These are phyloP conservation scores for Amiota communis DNA, from an alignment of 2,888 invertebrate species.

Conservation along the genomic window DNA sequence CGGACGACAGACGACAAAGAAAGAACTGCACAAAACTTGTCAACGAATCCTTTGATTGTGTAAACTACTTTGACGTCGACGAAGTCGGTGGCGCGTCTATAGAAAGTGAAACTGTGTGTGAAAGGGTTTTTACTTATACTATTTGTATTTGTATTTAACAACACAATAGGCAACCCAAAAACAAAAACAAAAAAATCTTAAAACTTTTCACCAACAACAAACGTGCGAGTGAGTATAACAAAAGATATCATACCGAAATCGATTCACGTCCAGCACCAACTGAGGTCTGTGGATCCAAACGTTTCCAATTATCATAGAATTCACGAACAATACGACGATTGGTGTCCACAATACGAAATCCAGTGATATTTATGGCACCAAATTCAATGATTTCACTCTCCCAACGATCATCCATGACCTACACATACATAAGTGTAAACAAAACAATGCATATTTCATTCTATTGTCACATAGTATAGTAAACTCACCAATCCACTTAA, in stretches of 20 bases:
- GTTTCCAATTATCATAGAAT: slow-evolving; percentile 90
- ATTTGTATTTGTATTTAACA: slow-evolving; percentile 14
- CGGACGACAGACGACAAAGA: too few species aligned
- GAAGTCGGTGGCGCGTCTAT: background rate
- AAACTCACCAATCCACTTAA: slow-evolving; percentile 89
- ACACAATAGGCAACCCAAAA: too few species aligned
- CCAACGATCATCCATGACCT: slow-evolving; percentile 98
- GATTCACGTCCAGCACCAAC: slow-evolving; percentile 86
- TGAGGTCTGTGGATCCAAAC: slow-evolving; percentile 82
- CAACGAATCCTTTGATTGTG: slow-evolving; percentile 18
- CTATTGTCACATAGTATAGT: slow-evolving; percentile 40
- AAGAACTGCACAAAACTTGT: slow-evolving; percentile 46
- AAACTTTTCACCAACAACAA: too few species aligned
- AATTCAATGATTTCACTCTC: slow-evolving; percentile 95
- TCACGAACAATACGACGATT: slow-evolving; percentile 87
- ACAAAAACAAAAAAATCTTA: slow-evolving; percentile 22
- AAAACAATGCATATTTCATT: slow-evolving; percentile 27
- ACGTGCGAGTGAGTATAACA: too few species aligned
- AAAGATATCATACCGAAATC: slow-evolving; percentile 83
- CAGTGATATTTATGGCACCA: slow-evolving; percentile 98
- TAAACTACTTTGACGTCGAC: background rate
- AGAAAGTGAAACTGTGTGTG: slow-evolving; percentile 21
- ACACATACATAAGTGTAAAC: slow-evolving; percentile 34
- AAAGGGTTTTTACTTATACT: background rate
- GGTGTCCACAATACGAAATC: slow-evolving; percentile 94